Percentiles rank a stretch among this genome's conserved stretches.
These are phyloP conservation scores for Copsychus sechellarum DNA, from an alignment of 2,113 vertebrate genomes.

Conservation along the genomic window DNA sequence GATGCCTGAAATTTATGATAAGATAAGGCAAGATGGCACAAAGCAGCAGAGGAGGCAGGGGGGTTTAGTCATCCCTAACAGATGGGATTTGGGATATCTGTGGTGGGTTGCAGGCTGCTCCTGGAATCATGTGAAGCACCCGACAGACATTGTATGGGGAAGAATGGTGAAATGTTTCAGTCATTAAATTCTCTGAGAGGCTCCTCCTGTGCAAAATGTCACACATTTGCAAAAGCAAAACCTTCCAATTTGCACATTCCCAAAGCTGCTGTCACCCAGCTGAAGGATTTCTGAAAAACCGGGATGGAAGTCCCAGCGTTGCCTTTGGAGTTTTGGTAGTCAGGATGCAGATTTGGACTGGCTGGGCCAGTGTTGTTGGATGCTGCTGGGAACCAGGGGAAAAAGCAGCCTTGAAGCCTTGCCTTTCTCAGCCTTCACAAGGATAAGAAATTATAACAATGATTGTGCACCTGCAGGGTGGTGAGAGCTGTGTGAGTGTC, in stretches of 20 bases:
- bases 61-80: conserved; percentile 55
- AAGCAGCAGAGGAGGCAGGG: conserved; percentile 28
- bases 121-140: background rate
- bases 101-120: background rate
- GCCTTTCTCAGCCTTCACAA: too few relatives aligned
- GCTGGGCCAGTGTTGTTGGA: background rate
- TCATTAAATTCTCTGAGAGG: background rate
- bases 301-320: background rate
- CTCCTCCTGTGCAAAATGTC: background rate
- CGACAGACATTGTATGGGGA: background rate
- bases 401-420: too few relatives aligned
- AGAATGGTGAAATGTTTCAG: background rate
- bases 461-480: too few relatives aligned
- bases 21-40: background rate
- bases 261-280: background rate
- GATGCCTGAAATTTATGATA: background rate
- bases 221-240: background rate
- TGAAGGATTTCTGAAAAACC: background rate
- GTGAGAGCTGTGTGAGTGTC: too few relatives aligned
- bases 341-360: background rate
- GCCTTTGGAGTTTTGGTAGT: background rate
- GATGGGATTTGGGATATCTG: background rate
- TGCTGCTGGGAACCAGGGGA: too few relatives aligned
- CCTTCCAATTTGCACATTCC: background rate
- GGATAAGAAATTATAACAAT: too few relatives aligned